These are phyloP conservation scores for Manis javanica DNA, from an alignment of 2,797 vertebrate genomes.

Conservation along the genomic window DNA sequence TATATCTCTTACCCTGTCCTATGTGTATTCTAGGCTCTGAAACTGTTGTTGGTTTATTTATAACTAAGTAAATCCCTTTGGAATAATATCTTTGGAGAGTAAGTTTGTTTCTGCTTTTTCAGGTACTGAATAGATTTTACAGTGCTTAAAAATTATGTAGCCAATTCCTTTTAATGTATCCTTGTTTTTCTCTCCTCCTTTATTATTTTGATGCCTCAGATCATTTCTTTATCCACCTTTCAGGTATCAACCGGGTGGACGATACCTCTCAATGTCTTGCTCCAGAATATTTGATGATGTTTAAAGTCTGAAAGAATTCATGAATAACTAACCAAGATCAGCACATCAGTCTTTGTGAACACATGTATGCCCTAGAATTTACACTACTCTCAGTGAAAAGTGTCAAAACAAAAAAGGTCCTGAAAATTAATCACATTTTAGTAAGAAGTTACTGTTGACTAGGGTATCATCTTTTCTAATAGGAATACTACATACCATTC, in stretches of 20 bases:
- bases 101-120: conserved; percentile 41
- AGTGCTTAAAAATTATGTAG: conserved; percentile 38
- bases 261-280: conserved; percentile 98
- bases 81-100: not conserved
- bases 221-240: conserved; percentile 74
- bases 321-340: conserved; percentile 65
- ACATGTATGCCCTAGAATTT: conserved; percentile 65
- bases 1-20: not conserved
- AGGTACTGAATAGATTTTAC: conserved; percentile 45
- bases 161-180: conserved; percentile 54
- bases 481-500: conserved; percentile 67
- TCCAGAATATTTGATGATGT: conserved; percentile 97
- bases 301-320: conserved; percentile 82
- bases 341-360: conserved; percentile 66
- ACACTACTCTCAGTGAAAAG: conserved; percentile 58
- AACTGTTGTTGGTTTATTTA: conserved; percentile 34
- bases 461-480: conserved; percentile 61
- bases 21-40: not conserved
- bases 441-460: conserved; percentile 60
- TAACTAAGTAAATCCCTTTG: conserved; percentile 53
- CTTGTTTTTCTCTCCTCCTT: conserved; percentile 44
- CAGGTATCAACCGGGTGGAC: conserved; percentile 93
- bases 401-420: conserved; percentile 58
- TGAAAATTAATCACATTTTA: conserved; percentile 66
- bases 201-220: conserved; percentile 53